Base-by-base conservation (phyloP, 2,888 invertebrate genomes). In the Nineta flava region DNA sequence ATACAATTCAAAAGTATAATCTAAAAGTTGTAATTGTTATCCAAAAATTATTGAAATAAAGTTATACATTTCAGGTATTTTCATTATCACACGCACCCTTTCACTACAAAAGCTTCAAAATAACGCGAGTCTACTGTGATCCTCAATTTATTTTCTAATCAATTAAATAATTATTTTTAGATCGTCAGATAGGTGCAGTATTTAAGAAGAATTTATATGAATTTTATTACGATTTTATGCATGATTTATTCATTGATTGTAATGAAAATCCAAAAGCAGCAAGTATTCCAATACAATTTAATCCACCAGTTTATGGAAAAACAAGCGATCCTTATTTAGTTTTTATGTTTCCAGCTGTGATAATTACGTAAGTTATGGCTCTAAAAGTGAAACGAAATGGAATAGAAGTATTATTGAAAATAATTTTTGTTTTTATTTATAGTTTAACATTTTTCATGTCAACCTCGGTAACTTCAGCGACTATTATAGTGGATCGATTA, bases 331-430 rank as follows among this genome's bases (percentile, higher is more conserved):
- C 79, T 53, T 86, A 83, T 62, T 77, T 81, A 6, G 77, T 79
- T 52, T 93, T 86, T 63, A 84, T 91, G 75, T 84, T 86, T 0
- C 92, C 92, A 0, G 86, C 87, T 5, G 79, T 88, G 47, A 76
- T 93, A 56, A 72, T 91, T 56, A 81, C 85, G 87, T 87, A 66
- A 79, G 78, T 70, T 47, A 35, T 12, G n/a, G n/a, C n/a, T n/a
- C 41, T 13, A 9, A 17, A 13, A n/a, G 17, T 17, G 13, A 4
- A 13, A 19, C 10, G 4, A 17, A n/a, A 16, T 42, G 15, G 3
- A 9, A 15, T n/a, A 42, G 13, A 42, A 5, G 9, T 15, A 42
- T 16, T 17, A 10, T n/a, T 26, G 16, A 2, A 45, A 31, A 4
- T 46, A n/a, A 32, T 19, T 45, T 21, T 48, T 2, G 13, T 32